These are phyloP conservation scores for Melieria omissa DNA, from an alignment of 2,888 invertebrate genomes.

Conservation along the genomic window DNA sequence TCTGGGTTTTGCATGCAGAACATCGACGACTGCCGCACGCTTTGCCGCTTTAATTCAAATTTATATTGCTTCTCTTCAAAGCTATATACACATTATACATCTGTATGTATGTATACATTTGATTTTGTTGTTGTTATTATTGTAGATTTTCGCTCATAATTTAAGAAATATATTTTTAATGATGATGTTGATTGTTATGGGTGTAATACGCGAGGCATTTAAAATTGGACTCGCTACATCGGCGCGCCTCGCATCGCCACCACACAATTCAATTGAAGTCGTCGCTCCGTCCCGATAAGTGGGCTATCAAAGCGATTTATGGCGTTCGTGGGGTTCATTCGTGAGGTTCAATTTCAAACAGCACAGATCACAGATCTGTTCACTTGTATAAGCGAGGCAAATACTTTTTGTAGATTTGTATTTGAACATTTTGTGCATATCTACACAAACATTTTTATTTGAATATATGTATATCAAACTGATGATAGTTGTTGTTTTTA, in stretches of 20 bases:
- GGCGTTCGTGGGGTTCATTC: constrained; percentile 9
- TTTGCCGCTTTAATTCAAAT: too few species aligned
- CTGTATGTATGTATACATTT: background rate
- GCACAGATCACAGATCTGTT: background rate
- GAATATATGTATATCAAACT: background rate
- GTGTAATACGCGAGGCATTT: constrained; percentile 43
- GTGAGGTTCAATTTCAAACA: constrained; percentile 9
- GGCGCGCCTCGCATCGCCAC: too few species aligned
- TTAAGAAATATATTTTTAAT: constrained; percentile 43
- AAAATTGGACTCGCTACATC: constrained; percentile 22
- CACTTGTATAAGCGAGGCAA: too few species aligned
- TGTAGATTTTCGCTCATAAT: background rate
- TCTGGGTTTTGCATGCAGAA: too few species aligned
- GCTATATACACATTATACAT: too few species aligned
- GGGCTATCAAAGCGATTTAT: constrained; percentile 17
- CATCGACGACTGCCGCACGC: too few species aligned
- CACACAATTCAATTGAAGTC: too few species aligned
- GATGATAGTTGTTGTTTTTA: background rate
- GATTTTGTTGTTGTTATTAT: constrained; percentile 2
- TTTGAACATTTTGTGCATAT: background rate
- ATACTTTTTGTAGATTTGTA: too few species aligned
- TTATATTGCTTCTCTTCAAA: too few species aligned
- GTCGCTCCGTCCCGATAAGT: background rate
- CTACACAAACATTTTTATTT: background rate
- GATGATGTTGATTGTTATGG: constrained; percentile 47